Percentiles rank a stretch among this genome's conserved stretches.
These are phyloP conservation scores for Semaprochilodus insignis DNA, from an alignment of 2,797 vertebrate species.

Conservation along the genomic window DNA sequence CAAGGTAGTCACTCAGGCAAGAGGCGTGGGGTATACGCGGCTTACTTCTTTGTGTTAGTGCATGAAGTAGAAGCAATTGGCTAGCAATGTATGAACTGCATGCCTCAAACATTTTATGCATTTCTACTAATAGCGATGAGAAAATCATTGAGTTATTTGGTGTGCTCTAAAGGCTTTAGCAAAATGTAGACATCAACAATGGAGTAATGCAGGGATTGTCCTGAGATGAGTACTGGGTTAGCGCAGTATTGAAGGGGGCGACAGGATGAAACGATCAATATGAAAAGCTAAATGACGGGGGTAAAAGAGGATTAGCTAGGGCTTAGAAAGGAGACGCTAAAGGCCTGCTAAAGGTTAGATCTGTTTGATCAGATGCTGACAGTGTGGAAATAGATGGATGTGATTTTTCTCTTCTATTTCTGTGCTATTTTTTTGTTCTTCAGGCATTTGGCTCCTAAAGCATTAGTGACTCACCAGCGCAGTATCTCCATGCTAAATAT, in stretches of 20 bases:
- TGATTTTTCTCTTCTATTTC: background rate
- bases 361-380: conserved; percentile 23
- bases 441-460: background rate
- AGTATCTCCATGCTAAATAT: background rate
- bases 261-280: background rate
- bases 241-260: background rate
- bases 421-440: conserved; percentile 1
- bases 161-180: background rate
- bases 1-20: no score
- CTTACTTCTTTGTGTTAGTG: no score
- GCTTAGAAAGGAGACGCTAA: conserved; percentile 1
- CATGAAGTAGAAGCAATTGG: no score
- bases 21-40: no score
- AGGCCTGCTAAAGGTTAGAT: conserved; percentile 17
- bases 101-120: no score
- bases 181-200: conserved; percentile 9
- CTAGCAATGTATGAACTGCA: no score
- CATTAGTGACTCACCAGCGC: background rate
- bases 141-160: background rate
- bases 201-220: conserved; percentile 23
- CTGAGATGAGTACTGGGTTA: background rate
- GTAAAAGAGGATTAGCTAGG: conserved; percentile 4
- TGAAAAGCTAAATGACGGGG: background rate
- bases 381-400: conserved; percentile 16
- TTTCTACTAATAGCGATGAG: background rate